Conservation (phyloP, 2,113 vertebrate species). For the Gavialis gangeticus region DNA sequence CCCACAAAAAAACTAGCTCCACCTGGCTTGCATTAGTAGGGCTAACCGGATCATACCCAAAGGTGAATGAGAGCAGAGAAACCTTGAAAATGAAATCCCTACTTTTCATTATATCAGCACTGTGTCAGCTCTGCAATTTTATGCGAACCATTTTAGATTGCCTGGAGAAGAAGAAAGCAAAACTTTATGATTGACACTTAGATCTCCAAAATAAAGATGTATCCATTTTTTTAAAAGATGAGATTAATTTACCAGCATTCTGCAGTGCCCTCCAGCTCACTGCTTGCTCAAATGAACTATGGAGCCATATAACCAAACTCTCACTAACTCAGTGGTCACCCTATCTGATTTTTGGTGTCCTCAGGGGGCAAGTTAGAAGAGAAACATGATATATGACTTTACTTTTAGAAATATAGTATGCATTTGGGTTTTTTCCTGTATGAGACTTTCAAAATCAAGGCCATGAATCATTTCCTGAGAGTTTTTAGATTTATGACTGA, state of each 20-base stretch:
- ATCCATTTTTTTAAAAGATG: background rate
- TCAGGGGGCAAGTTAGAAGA: constrained; percentile 12
- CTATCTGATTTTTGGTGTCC: background rate
- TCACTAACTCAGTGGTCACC: background rate
- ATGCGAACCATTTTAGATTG: background rate
- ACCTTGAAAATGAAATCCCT: background rate
- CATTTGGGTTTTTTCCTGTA: constrained; percentile 14
- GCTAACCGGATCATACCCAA: background rate
- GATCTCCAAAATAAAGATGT: background rate
- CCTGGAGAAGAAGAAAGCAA: background rate
- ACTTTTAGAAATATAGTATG: constrained; percentile 31
- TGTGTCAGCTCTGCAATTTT: background rate
- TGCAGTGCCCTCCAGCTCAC: background rate
- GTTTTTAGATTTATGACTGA: constrained; percentile 16
- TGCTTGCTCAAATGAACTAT: constrained; percentile 1
- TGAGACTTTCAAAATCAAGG: constrained; percentile 42
- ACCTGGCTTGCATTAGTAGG: background rate
- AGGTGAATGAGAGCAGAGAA: background rate
- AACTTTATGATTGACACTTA: background rate
- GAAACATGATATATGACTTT: constrained; percentile 27
- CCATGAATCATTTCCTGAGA: constrained; percentile 58
- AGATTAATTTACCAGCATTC: background rate
- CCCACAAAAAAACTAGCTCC: background rate
- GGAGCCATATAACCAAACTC: background rate
- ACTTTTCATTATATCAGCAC: background rate